These are phyloP conservation scores for Caiman crocodilus DNA, from an alignment of 2,797 vertebrate genomes.

Conservation along the genomic window DNA sequence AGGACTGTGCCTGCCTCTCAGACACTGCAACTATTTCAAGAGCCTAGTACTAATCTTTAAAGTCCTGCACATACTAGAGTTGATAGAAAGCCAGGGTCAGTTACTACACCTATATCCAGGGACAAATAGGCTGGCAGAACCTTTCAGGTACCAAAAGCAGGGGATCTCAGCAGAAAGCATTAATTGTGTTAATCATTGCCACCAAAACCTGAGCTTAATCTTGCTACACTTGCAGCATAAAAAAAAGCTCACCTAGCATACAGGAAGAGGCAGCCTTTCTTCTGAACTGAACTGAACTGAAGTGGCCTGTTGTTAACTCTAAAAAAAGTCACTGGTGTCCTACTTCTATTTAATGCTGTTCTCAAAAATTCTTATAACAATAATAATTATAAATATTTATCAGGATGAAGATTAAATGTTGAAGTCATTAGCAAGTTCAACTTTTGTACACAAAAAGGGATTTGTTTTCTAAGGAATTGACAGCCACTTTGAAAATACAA, in stretches of 20 bases:
- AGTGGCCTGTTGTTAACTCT: not conserved
- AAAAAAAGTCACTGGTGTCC: conserved; percentile 17
- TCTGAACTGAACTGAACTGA: not conserved
- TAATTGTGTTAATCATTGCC: not conserved
- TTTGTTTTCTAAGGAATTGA: not conserved
- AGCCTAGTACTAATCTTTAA: not conserved
- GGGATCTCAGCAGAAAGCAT: not conserved
- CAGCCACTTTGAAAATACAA: rapidly evolving
- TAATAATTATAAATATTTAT: not conserved
- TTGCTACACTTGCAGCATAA: not conserved
- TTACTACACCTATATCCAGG: not conserved
- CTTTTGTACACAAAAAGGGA: not conserved
- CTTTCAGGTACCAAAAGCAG: not conserved
- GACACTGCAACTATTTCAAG: not conserved
- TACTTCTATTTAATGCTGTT: conserved; percentile 5
- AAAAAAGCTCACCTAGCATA: not conserved
- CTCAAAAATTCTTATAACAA: not conserved
- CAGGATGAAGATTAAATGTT: not conserved
- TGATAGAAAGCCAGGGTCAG: too few species aligned
- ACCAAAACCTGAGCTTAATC: not conserved
- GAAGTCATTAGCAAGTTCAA: not conserved
- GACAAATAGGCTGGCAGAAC: rapidly evolving
- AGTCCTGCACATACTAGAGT: not conserved
- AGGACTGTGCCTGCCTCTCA: not conserved
- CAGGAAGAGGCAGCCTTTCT: rapidly evolving